These are phyloP conservation scores for Hepsetus odoe DNA, from an alignment of 2,113 vertebrate genomes.

Conservation along the genomic window DNA sequence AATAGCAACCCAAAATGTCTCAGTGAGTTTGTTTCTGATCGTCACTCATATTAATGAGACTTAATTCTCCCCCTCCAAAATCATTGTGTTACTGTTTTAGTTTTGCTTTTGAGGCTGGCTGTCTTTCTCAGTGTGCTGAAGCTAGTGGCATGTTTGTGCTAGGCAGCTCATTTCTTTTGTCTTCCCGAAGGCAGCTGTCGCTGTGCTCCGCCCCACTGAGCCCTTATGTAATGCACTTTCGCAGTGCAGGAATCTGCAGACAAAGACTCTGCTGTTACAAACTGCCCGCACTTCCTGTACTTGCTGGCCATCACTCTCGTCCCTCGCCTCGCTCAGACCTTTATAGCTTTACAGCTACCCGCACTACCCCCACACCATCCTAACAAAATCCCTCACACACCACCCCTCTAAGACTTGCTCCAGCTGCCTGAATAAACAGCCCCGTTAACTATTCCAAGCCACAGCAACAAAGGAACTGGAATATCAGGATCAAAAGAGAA, in stretches of 20 bases:
- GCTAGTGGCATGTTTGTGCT: conserved; percentile 23
- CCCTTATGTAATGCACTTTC: conserved; percentile 71
- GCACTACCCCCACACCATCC: background rate
- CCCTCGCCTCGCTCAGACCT: conserved; percentile 55
- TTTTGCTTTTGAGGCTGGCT: background rate
- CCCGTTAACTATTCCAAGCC: background rate
- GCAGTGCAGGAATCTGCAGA: conserved; percentile 75
- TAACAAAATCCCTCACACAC: conserved; percentile 31
- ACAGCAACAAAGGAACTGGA: background rate
- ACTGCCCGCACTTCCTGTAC: background rate
- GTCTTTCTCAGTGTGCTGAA: background rate
- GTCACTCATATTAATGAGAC: no score
- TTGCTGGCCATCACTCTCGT: conserved; percentile 42
- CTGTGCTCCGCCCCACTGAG: conserved; percentile 55
- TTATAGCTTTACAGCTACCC: conserved; percentile 49
- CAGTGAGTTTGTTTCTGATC: no score
- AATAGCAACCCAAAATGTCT: no score
- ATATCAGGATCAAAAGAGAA: background rate
- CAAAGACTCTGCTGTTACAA: conserved; percentile 61
- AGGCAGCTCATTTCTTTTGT: conserved; percentile 61
- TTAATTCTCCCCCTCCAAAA: background rate
- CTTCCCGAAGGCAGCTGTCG: conserved; percentile 63
- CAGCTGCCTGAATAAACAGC: conserved; percentile 15
- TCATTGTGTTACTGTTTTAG: conserved; percentile 9
- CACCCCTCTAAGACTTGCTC: no score